These are phyloP conservation scores for Pocota personata DNA, from an alignment of 2,888 invertebrate species.

Conservation along the genomic window DNA sequence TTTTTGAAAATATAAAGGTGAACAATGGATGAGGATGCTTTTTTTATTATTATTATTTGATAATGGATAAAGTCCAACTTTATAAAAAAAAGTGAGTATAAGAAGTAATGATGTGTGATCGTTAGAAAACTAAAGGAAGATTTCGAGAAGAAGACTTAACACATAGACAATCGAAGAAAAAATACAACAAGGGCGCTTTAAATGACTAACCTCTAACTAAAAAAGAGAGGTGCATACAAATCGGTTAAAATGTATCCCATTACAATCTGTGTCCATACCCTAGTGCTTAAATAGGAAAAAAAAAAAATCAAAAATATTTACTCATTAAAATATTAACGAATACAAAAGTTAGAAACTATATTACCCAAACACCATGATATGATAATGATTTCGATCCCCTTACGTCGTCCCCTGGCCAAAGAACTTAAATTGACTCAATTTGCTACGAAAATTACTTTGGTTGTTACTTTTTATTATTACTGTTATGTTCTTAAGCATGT, in stretches of 20 bases:
- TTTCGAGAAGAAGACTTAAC: too few relatives aligned
- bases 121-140: too few relatives aligned
- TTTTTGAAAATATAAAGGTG: too few relatives aligned
- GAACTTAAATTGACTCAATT: conserved; percentile 71
- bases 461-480: conserved; percentile 45
- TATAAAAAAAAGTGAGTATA: too few relatives aligned
- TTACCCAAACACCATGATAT: neutral
- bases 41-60: too few relatives aligned
- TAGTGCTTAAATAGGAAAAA: neutral
- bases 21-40: too few relatives aligned
- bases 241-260: neutral
- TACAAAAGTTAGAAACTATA: conserved; percentile 8
- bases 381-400: conserved; percentile 1
- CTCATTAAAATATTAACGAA: conserved; percentile 18
- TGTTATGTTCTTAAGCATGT: conserved; percentile 59
- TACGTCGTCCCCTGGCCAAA: conserved; percentile 56
- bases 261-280: neutral
- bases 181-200: neutral
- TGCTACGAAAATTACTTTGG: conserved; percentile 52
- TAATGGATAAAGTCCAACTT: too few relatives aligned
- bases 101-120: too few relatives aligned
- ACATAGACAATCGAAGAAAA: neutral
- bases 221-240: neutral
- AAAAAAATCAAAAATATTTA: neutral
- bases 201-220: neutral